Evolutionary conservation across 2,113 vertebrate genomes (phyloP).

Genomic region (Xiphorhynchus elegans): DNA sequence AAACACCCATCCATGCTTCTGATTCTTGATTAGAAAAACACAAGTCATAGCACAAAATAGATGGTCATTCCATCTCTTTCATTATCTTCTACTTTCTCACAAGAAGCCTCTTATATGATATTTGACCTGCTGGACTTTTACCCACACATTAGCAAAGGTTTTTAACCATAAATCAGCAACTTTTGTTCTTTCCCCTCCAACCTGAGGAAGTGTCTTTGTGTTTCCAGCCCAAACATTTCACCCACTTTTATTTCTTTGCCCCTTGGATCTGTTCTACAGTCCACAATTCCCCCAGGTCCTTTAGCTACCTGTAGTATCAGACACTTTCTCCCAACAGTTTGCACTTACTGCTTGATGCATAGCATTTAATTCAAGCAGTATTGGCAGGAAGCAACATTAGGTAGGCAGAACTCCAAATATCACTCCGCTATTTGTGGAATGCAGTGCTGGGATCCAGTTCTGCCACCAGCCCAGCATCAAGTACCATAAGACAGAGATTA

Average conservation of each 20-base stretch:
- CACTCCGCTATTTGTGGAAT: neutral
- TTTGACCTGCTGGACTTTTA: neutral
- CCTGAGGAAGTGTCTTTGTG: neutral
- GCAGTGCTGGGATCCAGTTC: neutral
- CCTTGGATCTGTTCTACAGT: neutral
- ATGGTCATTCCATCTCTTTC: neutral
- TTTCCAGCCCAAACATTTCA: neutral
- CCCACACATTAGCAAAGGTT: neutral
- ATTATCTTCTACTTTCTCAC: neutral
- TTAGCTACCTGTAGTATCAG: neutral
- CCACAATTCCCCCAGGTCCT: neutral
- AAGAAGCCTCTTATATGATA: neutral
- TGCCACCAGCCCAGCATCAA: neutral
- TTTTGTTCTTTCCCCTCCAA: neutral
- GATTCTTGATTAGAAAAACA: neutral
- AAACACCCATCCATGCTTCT: neutral
- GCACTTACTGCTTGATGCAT: neutral
- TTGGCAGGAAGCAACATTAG: neutral
- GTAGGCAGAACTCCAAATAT: neutral
- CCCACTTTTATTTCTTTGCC: neutral
- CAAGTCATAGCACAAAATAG: neutral
- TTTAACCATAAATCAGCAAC: neutral
- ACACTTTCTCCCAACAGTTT: neutral
- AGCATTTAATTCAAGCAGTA: neutral
- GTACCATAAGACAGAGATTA: neutral